Base-by-base conservation (phyloP, 53 echinoderm and acorn worm genomes). In the Apostichopus leukothele region DNA sequence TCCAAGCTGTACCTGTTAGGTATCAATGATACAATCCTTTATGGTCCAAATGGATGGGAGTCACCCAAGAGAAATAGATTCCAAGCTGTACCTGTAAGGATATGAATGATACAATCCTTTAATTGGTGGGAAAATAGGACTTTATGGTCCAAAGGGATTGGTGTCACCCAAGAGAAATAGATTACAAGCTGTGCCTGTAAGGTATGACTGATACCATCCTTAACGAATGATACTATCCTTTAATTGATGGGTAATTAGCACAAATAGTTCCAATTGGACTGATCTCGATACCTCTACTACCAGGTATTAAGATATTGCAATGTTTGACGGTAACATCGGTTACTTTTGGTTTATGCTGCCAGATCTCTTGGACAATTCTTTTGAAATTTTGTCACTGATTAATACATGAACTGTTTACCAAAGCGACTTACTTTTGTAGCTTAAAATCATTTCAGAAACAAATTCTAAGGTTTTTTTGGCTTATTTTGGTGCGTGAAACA, bases 181-280 rank as follows among this genome's bases (percentile, higher is more conserved):
- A 50, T 95, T 95, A 83, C 89, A 88, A 86, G 88, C 95, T 23
- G 92, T 95, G 25, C 95, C 95, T 26, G 89, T 95, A 13, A 93
- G 90, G 95, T 95, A 83, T 92, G 22, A 21, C 27, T 27, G 27
- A 27, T 27, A 27, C 27, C 0, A 27, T 27, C 27, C 27, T 27
- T 27, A 27, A 27, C 1, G 1, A 27, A 75, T n/a, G 19, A 25
- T 27, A 27, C 27, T 1, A 27, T 27, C 27, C 27, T 60, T 60
- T 60, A 11, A 9, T 60, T 60, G 61, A 13, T 60, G 13, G 61
- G 9, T 60, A 60, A 13, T 57, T 9, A 57, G 9, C 7, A 9
- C 57, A 8, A 8, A 7, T 8, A 8, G 57, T 57, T 11, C 93
- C 96, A 53, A 88, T 91, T 77, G 93, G 91, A 76, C 27, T 27